Evolutionary conservation across 2,113 vertebrate genomes (phyloP).

Genomic region (Boleophthalmus pectinirostris): DNA sequence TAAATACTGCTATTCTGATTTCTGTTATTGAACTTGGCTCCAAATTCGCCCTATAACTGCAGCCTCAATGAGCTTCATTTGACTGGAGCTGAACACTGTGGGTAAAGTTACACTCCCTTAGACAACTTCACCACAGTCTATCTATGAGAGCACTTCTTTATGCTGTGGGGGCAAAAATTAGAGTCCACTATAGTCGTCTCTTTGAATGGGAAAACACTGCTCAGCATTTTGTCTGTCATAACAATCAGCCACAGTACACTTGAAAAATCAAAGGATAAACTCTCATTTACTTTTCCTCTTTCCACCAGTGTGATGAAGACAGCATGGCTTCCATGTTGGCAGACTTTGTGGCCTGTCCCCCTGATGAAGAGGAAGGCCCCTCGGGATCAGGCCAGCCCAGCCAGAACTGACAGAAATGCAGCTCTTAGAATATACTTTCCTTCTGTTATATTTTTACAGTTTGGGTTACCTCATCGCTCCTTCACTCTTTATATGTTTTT

Average conservation of each 20-base stretch:
- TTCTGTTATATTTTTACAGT: background rate
- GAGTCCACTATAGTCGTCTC: too few species aligned
- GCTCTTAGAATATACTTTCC: background rate
- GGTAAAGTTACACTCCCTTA: too few species aligned
- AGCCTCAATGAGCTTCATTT: too few species aligned
- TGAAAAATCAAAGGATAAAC: background rate
- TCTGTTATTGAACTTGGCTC: too few species aligned
- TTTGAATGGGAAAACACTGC: too few species aligned
- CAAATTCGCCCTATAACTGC: too few species aligned
- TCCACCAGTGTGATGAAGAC: constrained; percentile 73
- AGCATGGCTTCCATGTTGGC: constrained; percentile 88
- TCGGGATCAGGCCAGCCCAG: constrained; percentile 42
- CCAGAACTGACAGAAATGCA: constrained; percentile 9
- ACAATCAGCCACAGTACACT: background rate
- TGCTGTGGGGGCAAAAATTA: too few species aligned
- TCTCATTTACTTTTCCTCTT: background rate
- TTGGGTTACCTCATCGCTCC: constrained; percentile 21
- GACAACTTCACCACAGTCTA: too few species aligned
- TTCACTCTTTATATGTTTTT: background rate
- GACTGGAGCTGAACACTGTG: too few species aligned
- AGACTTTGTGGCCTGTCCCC: constrained; percentile 88
- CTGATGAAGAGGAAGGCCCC: constrained; percentile 80
- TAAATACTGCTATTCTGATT: too few species aligned
- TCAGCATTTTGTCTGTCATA: background rate
- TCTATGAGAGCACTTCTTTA: too few species aligned